Base-by-base conservation (phyloP, 2,797 vertebrate species). In the Scarus forsteni region DNA sequence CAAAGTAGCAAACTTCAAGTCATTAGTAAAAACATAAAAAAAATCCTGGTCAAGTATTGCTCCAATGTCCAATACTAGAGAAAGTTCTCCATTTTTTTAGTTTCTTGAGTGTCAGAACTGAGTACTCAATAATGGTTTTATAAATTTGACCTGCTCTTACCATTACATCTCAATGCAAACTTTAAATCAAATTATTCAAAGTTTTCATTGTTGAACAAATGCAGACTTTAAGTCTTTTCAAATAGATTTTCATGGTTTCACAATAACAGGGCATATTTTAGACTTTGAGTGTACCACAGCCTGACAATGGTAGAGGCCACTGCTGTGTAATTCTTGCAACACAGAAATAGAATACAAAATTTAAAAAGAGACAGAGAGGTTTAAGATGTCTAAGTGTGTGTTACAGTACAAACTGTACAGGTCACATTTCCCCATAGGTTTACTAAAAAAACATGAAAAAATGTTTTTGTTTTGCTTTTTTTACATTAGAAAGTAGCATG, bases 271-370 rank as follows among this genome's bases (percentile, higher is more conserved):
- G 64, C 80, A 58, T 56, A 56, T 67, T 79, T 70, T 55, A 66
- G 46, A 34, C 49, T 72, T 72, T 56, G 12, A 40, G 38, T 0
- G n/a, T 10, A 60, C 10, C 40, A 7, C 5, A 70, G 56, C 12
- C 43, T 9, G 45, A 42, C 62, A 58, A 58, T 49, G 61, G 62
- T 61, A 39, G 51, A 6, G n/a, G 48, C 1, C 39, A 48, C 39
- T 57, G 64, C 60, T 65, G 60, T 45, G 50, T 53, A 55, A 58
- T 67, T 43, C 72, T 81, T 69, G 80, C 53, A 69, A 71, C 36
- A 60, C 66, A 42, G 39, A 69, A 27, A 27, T 59, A 59, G 54
- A 75, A 63, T 58, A 59, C 62, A 62, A 77, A 60, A 15, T 40
- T 46, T 43, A 44, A 50, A 66, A 73, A 73, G 11, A 71, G 43